Evolutionary conservation across 2,888 invertebrate genomes (phyloP).

Genomic region (Patella ulyssiponensis): DNA sequence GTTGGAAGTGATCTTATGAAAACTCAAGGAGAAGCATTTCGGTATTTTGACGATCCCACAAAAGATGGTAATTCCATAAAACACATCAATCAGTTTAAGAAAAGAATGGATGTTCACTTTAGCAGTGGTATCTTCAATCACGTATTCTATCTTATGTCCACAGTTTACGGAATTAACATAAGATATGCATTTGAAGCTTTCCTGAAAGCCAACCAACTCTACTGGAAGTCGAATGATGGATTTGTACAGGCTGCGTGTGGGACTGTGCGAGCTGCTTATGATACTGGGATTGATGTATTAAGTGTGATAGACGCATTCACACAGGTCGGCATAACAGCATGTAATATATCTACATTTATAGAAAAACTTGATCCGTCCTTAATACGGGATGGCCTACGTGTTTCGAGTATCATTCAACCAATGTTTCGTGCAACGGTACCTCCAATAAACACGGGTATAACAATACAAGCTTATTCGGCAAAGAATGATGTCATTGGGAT

Average conservation of each 20-base stretch:
- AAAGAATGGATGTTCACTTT: conserved; percentile 45
- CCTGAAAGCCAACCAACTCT: conserved; percentile 46
- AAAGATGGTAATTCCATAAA: conserved; percentile 48
- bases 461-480: background rate
- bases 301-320: conserved; percentile 39
- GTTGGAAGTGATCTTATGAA: conserved; percentile 40
- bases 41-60: conserved; percentile 48
- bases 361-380: conserved; percentile 8
- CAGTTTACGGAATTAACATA: conserved; percentile 25
- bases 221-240: conserved; percentile 42
- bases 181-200: conserved; percentile 45
- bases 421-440: conserved; percentile 9
- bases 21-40: conserved; percentile 28
- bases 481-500: background rate
- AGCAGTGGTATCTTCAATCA: conserved; percentile 52
- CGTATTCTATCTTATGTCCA: conserved; percentile 43
- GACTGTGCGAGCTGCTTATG: conserved; percentile 46
- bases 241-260: conserved; percentile 53
- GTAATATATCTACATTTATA: conserved; percentile 28
- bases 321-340: conserved; percentile 42
- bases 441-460: background rate
- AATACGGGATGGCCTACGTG: background rate
- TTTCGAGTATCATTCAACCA: conserved; percentile 14
- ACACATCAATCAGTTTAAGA: conserved; percentile 38
- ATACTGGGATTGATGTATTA: conserved; percentile 41